Evolutionary conservation across 2,797 vertebrate genomes (phyloP).

Genomic region (Heliangelus exortis): DNA sequence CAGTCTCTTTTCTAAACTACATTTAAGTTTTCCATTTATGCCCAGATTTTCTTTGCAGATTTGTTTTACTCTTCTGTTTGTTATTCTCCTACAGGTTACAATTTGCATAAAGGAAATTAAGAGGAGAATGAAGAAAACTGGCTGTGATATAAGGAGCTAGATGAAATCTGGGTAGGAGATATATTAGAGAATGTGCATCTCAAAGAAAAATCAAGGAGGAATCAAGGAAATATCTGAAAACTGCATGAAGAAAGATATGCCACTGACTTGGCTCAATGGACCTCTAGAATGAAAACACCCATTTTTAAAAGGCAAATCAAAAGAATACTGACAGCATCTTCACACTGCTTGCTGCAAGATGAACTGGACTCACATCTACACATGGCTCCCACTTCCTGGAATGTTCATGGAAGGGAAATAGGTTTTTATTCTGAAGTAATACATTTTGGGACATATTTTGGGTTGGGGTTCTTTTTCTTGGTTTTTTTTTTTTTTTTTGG

Average conservation of each 20-base stretch:
- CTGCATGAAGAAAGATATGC: constrained; percentile 46
- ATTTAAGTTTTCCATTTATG: background rate
- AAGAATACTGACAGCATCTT: background rate
- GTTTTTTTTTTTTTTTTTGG: too few species aligned
- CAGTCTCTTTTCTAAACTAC: background rate
- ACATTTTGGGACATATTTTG: background rate
- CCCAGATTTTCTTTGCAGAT: constrained; percentile 18
- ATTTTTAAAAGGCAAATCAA: background rate
- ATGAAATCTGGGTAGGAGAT: background rate
- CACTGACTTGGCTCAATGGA: background rate
- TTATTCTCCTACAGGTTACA: background rate
- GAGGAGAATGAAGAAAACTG: background rate
- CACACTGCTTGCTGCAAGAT: background rate
- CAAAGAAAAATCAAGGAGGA: background rate
- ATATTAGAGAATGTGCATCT: background rate
- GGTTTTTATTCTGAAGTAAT: background rate
- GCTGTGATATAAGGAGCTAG: background rate
- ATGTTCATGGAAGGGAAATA: background rate
- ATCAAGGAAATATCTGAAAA: constrained; percentile 39
- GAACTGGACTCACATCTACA: background rate
- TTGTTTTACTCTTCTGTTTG: background rate
- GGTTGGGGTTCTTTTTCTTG: too few species aligned
- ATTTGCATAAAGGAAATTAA: constrained; percentile 36
- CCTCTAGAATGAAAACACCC: constrained; percentile 13
- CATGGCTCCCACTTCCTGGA: fast-evolving